Evolutionary conservation across 2,888 invertebrate genomes (phyloP).

Genomic region (Altica lythri): DNA sequence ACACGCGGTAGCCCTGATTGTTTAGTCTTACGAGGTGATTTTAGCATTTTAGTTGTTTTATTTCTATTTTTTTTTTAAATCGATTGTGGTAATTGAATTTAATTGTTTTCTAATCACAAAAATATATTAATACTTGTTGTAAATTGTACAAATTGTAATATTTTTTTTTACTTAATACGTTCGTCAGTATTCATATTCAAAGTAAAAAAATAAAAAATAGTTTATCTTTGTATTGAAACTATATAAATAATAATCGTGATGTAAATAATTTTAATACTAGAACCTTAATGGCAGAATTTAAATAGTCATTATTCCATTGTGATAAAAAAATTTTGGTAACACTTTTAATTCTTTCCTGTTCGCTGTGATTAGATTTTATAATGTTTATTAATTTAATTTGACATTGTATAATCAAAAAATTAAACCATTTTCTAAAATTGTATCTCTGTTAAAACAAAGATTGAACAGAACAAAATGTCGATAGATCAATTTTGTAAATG

Average conservation of each 20-base stretch:
- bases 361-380: constrained; percentile 21
- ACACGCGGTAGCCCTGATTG: too few relatives aligned
- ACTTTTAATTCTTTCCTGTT: constrained; percentile 6
- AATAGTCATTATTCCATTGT: constrained; percentile 17
- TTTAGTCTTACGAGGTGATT: too few relatives aligned
- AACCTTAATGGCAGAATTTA: constrained; percentile 17
- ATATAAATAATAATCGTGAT: constrained; percentile 1
- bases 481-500: constrained; percentile 1
- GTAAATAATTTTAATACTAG: background rate
- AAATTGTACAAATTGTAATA: too few relatives aligned
- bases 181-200: too few relatives aligned
- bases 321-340: constrained; percentile 23
- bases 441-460: too few relatives aligned
- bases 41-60: too few relatives aligned
- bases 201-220: too few relatives aligned
- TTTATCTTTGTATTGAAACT: constrained; percentile 6
- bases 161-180: too few relatives aligned
- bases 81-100: too few relatives aligned
- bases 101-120: too few relatives aligned
- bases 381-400: constrained; percentile 17
- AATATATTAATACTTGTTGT: too few relatives aligned
- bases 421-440: constrained; percentile 3
- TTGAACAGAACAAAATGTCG: constrained; percentile 5
- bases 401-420: constrained; percentile 3
- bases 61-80: too few relatives aligned